Conservation (phyloP, 1,140 invertebrate genomes). For the Heliconius melpomene region DNA sequence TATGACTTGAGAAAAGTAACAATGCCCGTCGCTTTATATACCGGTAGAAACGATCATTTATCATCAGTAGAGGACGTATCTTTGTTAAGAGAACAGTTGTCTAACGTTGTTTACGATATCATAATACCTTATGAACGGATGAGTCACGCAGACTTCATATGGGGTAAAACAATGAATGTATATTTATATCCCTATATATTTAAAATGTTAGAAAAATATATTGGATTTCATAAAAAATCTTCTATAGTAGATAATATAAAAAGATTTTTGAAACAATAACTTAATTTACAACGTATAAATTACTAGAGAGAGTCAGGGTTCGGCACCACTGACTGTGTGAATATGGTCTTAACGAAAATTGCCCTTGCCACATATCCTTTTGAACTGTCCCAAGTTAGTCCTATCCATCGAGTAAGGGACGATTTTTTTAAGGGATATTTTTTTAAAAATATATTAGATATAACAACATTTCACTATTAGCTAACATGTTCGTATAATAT, state of each 20-base stretch:
- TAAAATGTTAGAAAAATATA: neutral
- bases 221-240: neutral
- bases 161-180: conserved; percentile 38
- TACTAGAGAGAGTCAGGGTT: too few relatives aligned
- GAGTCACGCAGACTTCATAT: conserved; percentile 49
- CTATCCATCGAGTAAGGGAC: too few relatives aligned
- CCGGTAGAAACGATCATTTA: conserved; percentile 83
- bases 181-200: conserved; percentile 37
- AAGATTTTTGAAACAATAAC: neutral
- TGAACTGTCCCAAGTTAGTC: too few relatives aligned
- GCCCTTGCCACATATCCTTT: too few relatives aligned
- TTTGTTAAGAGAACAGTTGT: conserved; percentile 67
- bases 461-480: too few relatives aligned
- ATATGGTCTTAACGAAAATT: too few relatives aligned
- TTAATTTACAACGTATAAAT: neutral
- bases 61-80: conserved; percentile 80
- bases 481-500: too few relatives aligned
- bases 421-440: too few relatives aligned
- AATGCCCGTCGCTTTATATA: conserved; percentile 81
- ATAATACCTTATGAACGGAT: conserved; percentile 36
- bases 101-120: conserved; percentile 59
- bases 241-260: neutral
- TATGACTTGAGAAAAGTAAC: conserved; percentile 81
- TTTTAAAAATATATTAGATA: too few relatives aligned
- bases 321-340: too few relatives aligned